These are phyloP conservation scores for Felis chaus DNA, from an alignment of 2,113 vertebrate species.

Conservation along the genomic window DNA sequence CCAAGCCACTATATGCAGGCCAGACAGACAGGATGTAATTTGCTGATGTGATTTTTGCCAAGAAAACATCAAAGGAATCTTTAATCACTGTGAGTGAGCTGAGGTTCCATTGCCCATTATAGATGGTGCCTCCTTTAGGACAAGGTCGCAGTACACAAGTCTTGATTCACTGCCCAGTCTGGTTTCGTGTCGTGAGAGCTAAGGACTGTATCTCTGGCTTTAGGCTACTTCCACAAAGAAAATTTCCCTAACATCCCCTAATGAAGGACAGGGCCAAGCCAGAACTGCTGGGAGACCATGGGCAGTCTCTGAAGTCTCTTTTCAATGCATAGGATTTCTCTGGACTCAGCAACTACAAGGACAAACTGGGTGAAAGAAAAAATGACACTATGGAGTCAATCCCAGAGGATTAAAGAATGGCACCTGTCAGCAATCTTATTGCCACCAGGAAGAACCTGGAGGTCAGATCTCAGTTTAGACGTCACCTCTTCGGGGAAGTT, in stretches of 20 bases:
- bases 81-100: conserved; percentile 56
- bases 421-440: not conserved
- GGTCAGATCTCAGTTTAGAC: not conserved
- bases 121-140: conserved; percentile 18
- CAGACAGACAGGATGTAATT: conserved; percentile 65
- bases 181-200: not conserved
- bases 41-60: conserved; percentile 62
- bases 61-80: conserved; percentile 66
- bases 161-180: conserved; percentile 44
- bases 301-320: not conserved
- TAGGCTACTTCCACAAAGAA: not conserved
- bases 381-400: not conserved
- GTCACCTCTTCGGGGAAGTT: not conserved
- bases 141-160: conserved; percentile 25
- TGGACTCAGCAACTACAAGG: not conserved
- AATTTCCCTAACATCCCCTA: not conserved
- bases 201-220: conserved; percentile 34
- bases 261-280: not conserved
- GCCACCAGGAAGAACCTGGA: not conserved
- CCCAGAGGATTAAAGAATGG: not conserved
- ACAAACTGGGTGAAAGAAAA: not conserved
- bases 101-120: conserved; percentile 36
- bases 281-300: not conserved
- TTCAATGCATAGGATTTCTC: not conserved
- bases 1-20: conserved; percentile 11